Evolutionary conservation across 2,888 invertebrate species (phyloP).

Genomic region (Agelastica alni): DNA sequence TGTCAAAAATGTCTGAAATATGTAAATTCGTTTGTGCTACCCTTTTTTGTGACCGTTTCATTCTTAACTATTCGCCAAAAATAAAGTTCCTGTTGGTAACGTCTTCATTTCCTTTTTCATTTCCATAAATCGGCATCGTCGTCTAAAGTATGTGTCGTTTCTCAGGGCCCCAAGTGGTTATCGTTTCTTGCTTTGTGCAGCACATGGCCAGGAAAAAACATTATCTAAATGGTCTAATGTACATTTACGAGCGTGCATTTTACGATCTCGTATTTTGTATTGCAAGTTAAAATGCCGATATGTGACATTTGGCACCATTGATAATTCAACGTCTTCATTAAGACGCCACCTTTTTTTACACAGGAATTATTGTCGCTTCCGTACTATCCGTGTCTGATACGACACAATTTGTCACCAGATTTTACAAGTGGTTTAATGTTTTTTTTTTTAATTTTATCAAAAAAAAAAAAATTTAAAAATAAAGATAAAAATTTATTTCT

Average conservation of each 20-base stretch:
- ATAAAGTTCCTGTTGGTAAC: slow-evolving; percentile 6
- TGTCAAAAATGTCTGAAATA: no score
- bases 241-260: slow-evolving; percentile 33
- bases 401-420: no score
- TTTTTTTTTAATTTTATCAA: no score
- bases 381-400: no score
- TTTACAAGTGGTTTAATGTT: no score
- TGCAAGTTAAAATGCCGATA: slow-evolving; percentile 17
- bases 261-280: slow-evolving; percentile 26
- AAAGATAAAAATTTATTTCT: no score
- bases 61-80: no score
- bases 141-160: slow-evolving; percentile 9
- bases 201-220: slow-evolving; percentile 38
- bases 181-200: slow-evolving; percentile 12
- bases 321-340: slow-evolving; percentile 1
- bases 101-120: slow-evolving; percentile 21
- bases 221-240: slow-evolving; percentile 36
- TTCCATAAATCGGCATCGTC: slow-evolving; percentile 15
- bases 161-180: slow-evolving; percentile 20
- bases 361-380: no score
- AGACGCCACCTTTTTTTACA: slow-evolving; percentile 15
- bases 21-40: no score
- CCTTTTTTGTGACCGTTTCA: no score
- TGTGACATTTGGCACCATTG: slow-evolving; percentile 9
- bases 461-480: no score